Percentiles rank a stretch among this genome's conserved stretches.
These are phyloP conservation scores for Channallabes apus DNA, from an alignment of 2,797 vertebrate genomes.

Conservation along the genomic window DNA sequence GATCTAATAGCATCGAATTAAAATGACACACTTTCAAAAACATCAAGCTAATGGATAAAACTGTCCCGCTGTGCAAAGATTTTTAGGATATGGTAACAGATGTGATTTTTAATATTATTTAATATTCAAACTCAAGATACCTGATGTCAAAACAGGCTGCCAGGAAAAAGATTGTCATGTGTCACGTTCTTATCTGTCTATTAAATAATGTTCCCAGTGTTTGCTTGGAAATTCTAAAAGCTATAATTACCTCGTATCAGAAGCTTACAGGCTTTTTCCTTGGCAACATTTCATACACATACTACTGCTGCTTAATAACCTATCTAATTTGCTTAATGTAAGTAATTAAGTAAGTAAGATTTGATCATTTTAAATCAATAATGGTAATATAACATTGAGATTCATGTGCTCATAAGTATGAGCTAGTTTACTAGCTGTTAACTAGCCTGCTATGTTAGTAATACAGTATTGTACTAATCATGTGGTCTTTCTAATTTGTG, in stretches of 20 bases:
- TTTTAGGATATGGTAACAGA: not conserved
- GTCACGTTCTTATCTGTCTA: not conserved
- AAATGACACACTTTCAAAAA: not conserved
- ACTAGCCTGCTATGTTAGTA: not conserved
- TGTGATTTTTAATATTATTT: not conserved
- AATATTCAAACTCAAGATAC: no score
- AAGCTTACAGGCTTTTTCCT: not conserved
- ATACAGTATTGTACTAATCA: not conserved
- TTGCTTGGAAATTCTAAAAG: not conserved
- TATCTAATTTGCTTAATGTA: not conserved
- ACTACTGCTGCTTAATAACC: not conserved
- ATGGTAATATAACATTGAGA: not conserved
- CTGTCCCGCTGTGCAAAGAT: not conserved
- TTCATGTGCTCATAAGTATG: not conserved
- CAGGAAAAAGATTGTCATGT: not conserved
- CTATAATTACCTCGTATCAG: not conserved
- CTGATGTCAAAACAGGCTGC: not conserved
- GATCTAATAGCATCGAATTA: not conserved
- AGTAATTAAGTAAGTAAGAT: not conserved
- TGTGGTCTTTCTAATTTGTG: not conserved
- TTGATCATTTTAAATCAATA: no score
- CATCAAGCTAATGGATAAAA: not conserved
- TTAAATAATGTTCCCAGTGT: not conserved
- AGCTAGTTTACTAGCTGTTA: not conserved
- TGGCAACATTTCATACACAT: not conserved